These are phyloP conservation scores for Dynastes tityus DNA, from an alignment of 2,888 invertebrate genomes.

Conservation along the genomic window DNA sequence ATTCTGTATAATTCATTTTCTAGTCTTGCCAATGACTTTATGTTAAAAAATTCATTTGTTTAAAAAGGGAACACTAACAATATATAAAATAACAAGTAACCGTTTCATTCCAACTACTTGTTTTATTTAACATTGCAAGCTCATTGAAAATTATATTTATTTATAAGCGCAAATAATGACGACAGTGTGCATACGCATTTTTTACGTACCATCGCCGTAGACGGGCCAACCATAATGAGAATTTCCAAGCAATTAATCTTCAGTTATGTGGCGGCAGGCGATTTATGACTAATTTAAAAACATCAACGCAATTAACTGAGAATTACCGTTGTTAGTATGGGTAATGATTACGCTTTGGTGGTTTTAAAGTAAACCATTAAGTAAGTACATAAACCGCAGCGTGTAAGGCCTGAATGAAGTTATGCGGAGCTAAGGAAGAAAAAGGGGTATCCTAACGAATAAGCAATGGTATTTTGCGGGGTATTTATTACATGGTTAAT, in stretches of 20 bases:
- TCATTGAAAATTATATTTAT: not conserved
- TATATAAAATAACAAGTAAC: too few species aligned
- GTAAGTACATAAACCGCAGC: not conserved
- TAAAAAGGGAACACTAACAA: too few species aligned
- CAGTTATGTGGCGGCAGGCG: not conserved
- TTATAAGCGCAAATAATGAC: not conserved
- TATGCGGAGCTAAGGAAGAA: too few species aligned
- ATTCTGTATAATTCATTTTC: too few species aligned
- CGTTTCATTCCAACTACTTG: too few species aligned
- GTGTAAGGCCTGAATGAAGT: too few species aligned
- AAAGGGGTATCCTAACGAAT: too few species aligned
- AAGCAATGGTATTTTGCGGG: too few species aligned
- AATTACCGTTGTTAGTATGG: not conserved
- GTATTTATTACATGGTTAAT: too few species aligned
- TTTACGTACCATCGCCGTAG: not conserved
- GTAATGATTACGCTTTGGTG: slow-evolving; percentile 14
- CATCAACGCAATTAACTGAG: not conserved
- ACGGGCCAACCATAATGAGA: not conserved
- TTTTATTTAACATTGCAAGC: not conserved
- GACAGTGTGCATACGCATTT: not conserved
- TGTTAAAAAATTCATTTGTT: too few species aligned
- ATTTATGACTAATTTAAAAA: not conserved
- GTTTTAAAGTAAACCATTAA: slow-evolving; percentile 7
- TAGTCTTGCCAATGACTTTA: too few species aligned
- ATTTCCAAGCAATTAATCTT: not conserved